Evolutionary conservation across 2,888 invertebrate species (phyloP), one percentile per base, ranked within the genome.

Genomic region (Bellardia bayeri): DNA sequence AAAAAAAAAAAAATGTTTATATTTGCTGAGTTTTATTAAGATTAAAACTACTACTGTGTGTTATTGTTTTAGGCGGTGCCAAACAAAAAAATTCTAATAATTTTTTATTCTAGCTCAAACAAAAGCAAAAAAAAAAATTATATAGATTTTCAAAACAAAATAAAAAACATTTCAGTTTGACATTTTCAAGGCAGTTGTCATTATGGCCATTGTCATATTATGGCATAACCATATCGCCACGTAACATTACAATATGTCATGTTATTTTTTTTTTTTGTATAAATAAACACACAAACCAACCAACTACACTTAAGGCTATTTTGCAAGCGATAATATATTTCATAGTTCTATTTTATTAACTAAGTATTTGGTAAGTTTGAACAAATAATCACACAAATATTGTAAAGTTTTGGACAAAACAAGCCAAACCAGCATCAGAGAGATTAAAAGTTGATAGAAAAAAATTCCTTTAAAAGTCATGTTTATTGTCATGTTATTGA

Each of bases 151-250:
- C 54, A 71, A 45, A 68, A 14, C 6, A 23, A 54, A 64, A 40
- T 13, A 16, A 42, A 37, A 56, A 63, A 74, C 40, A 78, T 45
- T 14, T 83, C 45, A 64, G 23, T 75, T 82, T 78, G 85, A 76
- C 80, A 82, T 78, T 78, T 82, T 82, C 87, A 85, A 87, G 87
- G 87, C 78, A 69, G 81, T 78, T 84, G 78, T 82, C 81, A 82
- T 78, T 82, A 72, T 80, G 68, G 74, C 45, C 74, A 85, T n/a
- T 42, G 51, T 58, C 58, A 82, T 30, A 51, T 64, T 13, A 61
- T 23, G 45, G 30, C 71, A 37, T 71, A 45, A 72, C 37, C 58
- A 74, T 68, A 49, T 82, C 68, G 74, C 82, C 68, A 54, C 30
- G 54, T 76, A 71, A 56, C 45, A 23, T 83, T 83, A 71, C 78